Evolutionary conservation across 2,888 invertebrate genomes (phyloP).

Genomic region (Acronicta aceris): DNA sequence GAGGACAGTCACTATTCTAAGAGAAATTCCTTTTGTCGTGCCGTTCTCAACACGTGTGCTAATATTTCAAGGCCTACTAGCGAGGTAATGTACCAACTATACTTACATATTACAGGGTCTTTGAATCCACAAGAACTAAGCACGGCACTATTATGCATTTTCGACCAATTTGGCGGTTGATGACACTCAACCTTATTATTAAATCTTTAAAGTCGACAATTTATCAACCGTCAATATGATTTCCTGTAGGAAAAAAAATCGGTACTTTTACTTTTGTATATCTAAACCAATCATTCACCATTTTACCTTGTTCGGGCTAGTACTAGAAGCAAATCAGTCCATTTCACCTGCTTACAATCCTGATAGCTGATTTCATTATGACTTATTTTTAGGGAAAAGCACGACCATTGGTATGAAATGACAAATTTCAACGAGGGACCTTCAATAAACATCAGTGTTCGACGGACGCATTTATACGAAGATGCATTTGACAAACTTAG

Average conservation of each 20-base stretch:
- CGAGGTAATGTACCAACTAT: constrained; percentile 66
- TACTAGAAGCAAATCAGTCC: too few relatives aligned
- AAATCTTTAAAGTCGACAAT: too few relatives aligned
- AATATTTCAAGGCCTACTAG: constrained; percentile 93
- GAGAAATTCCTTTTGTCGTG: constrained; percentile 98
- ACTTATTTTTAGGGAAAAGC: constrained; percentile 87
- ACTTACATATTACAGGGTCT: not conserved
- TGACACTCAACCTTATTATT: too few relatives aligned
- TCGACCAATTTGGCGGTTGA: too few relatives aligned
- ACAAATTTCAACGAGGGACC: constrained; percentile 93
- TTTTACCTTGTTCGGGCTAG: too few relatives aligned
- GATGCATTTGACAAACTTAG: constrained; percentile 98
- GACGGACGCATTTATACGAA: constrained; percentile 98
- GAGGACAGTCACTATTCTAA: constrained; percentile 95
- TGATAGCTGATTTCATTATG: not conserved
- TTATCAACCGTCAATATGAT: too few relatives aligned
- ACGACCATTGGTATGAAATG: constrained; percentile 93
- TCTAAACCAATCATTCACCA: too few relatives aligned
- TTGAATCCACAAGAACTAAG: too few relatives aligned
- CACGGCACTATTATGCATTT: too few relatives aligned
- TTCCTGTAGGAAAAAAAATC: too few relatives aligned
- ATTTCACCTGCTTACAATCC: not conserved
- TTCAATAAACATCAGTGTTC: constrained; percentile 92
- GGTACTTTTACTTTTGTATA: too few relatives aligned
- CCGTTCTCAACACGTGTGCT: constrained; percentile 97